Conservation (phyloP, 2,888 invertebrate species). For the Agrilus mali region DNA sequence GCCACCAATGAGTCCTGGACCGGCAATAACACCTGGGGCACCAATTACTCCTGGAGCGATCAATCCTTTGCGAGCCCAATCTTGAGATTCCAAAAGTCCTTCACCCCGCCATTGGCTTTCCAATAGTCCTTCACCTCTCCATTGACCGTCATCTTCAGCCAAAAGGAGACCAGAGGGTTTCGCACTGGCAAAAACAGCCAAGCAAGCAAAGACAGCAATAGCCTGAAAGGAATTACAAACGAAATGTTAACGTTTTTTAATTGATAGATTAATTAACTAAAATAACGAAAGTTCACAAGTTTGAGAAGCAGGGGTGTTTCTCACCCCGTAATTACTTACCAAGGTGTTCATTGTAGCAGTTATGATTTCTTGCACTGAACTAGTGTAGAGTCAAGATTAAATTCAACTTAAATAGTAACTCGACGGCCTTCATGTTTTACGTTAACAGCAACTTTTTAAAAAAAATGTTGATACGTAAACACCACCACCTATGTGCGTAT, state of each 20-base stretch:
- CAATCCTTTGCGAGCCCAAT: conserved; percentile 6
- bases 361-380: conserved; percentile 1
- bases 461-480: no score
- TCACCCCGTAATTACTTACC: conserved; percentile 12
- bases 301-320: no score
- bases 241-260: background rate
- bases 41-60: background rate
- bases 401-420: no score
- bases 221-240: conserved; percentile 10
- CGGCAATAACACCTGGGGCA: conserved; percentile 8
- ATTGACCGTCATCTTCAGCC: conserved; percentile 11
- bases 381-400: background rate
- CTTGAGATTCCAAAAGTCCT: conserved; percentile 4
- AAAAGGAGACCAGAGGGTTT: conserved; percentile 12
- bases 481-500: no score
- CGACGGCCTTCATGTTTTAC: no score
- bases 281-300: no score
- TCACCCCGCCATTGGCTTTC: conserved; percentile 4
- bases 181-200: conserved; percentile 15
- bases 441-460: no score
- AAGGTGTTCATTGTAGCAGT: conserved; percentile 17
- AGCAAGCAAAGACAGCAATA: conserved; percentile 15
- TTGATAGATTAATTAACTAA: background rate
- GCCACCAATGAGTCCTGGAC: conserved; percentile 5
- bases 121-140: conserved; percentile 12